Conservation (phyloP, 2,113 vertebrate genomes). For the Platichthys flesus region DNA sequence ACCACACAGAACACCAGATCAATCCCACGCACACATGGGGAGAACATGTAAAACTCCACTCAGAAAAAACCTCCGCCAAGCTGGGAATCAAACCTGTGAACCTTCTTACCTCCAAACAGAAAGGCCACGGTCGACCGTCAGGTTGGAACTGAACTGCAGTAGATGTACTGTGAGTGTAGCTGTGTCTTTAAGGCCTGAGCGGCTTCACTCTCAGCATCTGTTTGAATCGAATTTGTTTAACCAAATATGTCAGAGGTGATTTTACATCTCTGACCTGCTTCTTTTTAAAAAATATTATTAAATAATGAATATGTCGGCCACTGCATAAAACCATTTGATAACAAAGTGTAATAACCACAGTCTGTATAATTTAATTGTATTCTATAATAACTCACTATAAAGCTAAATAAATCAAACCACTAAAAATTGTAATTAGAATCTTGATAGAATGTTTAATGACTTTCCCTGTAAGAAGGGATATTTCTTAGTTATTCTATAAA, state of each 20-base stretch:
- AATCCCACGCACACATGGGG: too few relatives aligned
- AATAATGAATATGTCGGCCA: not conserved
- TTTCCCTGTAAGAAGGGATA: not conserved
- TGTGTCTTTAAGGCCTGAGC: not conserved
- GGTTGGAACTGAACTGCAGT: too few relatives aligned
- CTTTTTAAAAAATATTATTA: not conserved
- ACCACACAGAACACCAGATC: too few relatives aligned
- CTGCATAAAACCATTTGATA: too few relatives aligned
- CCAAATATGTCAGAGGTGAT: constrained; percentile 26
- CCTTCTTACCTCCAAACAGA: too few relatives aligned
- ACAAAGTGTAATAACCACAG: not conserved
- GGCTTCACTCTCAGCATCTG: not conserved
- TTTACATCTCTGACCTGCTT: constrained; percentile 38
- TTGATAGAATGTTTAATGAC: too few relatives aligned
- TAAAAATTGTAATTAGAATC: too few relatives aligned
- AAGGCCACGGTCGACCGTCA: too few relatives aligned
- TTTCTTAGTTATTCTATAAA: not conserved
- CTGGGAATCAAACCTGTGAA: too few relatives aligned
- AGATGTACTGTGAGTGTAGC: not conserved
- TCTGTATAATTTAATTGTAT: not conserved
- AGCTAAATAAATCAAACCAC: not conserved
- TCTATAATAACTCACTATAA: not conserved
- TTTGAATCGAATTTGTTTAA: constrained; percentile 54
- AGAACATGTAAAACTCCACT: too few relatives aligned
- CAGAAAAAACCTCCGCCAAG: too few relatives aligned